Evolutionary conservation across 2,888 invertebrate genomes (phyloP), one percentile per base, ranked within the genome.

Genomic region (Epistrophe grossulariae): DNA sequence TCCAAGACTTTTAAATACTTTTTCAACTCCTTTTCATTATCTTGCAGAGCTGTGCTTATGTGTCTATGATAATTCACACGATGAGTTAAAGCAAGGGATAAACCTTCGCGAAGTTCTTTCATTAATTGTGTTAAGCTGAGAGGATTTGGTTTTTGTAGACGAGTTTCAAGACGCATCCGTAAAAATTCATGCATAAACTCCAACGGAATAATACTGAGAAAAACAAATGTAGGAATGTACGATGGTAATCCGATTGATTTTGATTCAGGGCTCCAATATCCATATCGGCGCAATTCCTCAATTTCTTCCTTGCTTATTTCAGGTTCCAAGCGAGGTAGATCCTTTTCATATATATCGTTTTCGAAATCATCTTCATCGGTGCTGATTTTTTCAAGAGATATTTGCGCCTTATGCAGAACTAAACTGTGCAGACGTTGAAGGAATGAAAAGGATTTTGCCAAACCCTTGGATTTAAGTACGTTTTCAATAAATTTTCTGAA

Each of bases 171-270:
- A 57, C 98, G 94, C 94, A 98, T 95, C 83, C 95, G 94, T 57
- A 99, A 94, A 93, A 98, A 98, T 93, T 99, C 98, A 91, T 98
- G 97, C 87, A 98, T 96, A n/a, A 98, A 96, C 92, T 98, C 98
- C 90, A 99, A 93, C 31, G 98, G 97, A 71, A 98, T 95, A 70
- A 96, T 95, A 82, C 97, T 95, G 17, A 99, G 94, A 92, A 98
- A 97, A 72, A 98, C 94, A 93, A 98, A 99, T 84, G 96, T 95
- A 45, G 96, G 95, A 89, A 96, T 95, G 93, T 98, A 98, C 3
- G 97, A 97, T 0, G 98, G 99, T 88, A 99, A 93, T 82, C 95
- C 95, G 93, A 98, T 95, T n/a, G 95, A 94, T 82, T 94, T 93
- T 72, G 96, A 95, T 93, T 97, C 97, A 11, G 94, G 93, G 82